Conservation (phyloP, 2,797 vertebrate species). For the Typhlichthys eigenmanni region DNA sequence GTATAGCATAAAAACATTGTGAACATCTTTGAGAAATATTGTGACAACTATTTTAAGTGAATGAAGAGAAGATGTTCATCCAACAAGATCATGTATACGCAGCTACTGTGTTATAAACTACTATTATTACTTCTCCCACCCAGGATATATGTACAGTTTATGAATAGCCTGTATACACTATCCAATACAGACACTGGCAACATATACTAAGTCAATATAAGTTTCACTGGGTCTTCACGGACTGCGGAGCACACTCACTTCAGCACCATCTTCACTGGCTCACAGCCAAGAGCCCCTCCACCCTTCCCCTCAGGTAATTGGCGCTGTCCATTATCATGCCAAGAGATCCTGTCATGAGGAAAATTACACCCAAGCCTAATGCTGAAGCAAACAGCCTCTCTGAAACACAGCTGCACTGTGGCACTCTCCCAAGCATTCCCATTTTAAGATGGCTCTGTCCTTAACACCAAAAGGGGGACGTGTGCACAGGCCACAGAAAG, state of each 20-base stretch:
- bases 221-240: neutral
- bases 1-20: no score
- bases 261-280: neutral
- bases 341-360: neutral
- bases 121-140: no score
- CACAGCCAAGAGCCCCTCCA: neutral
- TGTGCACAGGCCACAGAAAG: slow-evolving; percentile 18
- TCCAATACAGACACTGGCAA: no score
- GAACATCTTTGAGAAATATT: no score
- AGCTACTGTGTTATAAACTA: no score
- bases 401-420: slow-evolving; percentile 3
- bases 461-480: slow-evolving; percentile 3
- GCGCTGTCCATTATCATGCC: neutral
- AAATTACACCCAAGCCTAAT: neutral
- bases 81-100: no score
- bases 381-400: neutral
- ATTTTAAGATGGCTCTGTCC: slow-evolving; percentile 17
- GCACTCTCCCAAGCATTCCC: slow-evolving; percentile 8
- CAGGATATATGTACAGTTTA: no score
- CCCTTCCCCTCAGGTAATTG: neutral
- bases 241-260: neutral
- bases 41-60: no score
- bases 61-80: no score
- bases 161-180: no score
- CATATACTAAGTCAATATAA: no score